Base-by-base conservation (phyloP, 2,888 invertebrate genomes). In the Andrena bucephala region DNA sequence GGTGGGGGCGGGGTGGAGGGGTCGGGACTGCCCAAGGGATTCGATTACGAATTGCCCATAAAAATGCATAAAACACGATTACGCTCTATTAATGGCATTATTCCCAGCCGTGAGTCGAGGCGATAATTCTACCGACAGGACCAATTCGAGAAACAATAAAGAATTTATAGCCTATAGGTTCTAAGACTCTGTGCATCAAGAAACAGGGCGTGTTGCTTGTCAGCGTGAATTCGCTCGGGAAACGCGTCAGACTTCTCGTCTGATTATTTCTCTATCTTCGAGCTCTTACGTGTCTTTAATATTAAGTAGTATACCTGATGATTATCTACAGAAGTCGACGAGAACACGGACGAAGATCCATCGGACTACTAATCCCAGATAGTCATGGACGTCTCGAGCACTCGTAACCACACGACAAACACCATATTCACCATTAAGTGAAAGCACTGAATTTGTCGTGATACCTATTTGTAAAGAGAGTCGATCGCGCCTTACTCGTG, bases 51-150 rank as follows among this genome's bases (percentile, higher is more conserved):
- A 93, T 93, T 90, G 92, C 85, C 87, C 92, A 91, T 93, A 93
- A 93, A 94, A 93, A 92, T 93, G 87, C 89, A 90, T 92, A 91
- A 93, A 93, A 89, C 90, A 87, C 91, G 89, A 92, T 92, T 90
- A 91, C 87, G 87, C 87, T 89, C 85, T 88, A 92, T 92, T 91
- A 92, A 92, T 93, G 89, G 89, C 88, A 68, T 89, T 90, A 91
- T 92, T 91, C 82, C 79, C 77, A 79, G 71, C 75, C 59, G 68
- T 76, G n/a, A 27, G 60, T n/a, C 27, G 31, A 36, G 31, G 13
- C 52, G 24, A 77, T 78, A 68, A 83, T 69, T 54, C 63, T 13
- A 13, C 36, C n/a, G 1, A 1, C 29, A 24, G 27, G 10, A 13
- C 16, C 16, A 60, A 27, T 10, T 20, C 24, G 24, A 24, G 42